Base-by-base conservation (phyloP, 2,888 invertebrate species). In the Ceriagrion tenellum region DNA sequence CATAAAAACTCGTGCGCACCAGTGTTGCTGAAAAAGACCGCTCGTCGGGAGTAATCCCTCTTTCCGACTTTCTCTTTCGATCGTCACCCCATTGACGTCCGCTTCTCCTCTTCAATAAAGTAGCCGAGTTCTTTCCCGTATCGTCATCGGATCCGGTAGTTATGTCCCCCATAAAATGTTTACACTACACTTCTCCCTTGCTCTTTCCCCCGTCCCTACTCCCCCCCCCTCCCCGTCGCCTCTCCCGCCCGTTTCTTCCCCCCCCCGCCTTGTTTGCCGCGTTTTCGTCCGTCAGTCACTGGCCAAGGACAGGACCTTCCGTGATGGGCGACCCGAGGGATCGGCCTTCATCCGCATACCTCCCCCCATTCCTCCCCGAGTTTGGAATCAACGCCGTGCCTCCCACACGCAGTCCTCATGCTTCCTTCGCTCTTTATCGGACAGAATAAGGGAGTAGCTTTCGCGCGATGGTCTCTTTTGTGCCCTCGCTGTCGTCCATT, bases 91-190 rank as follows among this genome's bases (percentile, higher is more conserved):
- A 35, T 59, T 93, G 63, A 69, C 47, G 63, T 47, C 69, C 74
- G 13, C 89, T 55, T 89, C 55, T 35, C 12, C 93, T 93, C 40
- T 35, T 93, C 93, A 69, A 93, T 93, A 93, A 93, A 93, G 47
- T 69, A 74, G 69, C 35, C 26, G 69, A 93, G 93, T 47, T 69
- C 93, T 47, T 47, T 40, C 69, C 47, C 40, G 69, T 93, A 47
- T 69, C 93, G 93, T 23, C 93, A 35, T 93, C 47, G 93, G 93
- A 93, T 93, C 40, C 69, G 93, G 40, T 69, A 74, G 93, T 93
- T 93, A 93, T 47, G 93, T 47, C 93, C 93, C n/a, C 40, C 74
- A 69, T 69, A 69, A 93, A 93, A 93, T 69, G 93, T 93, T 93
- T 93, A 93, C 93, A 18, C 26, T 69, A 63, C 63, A 63, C 63